Conservation (phyloP, 2,797 vertebrate genomes). For the Novumbra hubbsi region DNA sequence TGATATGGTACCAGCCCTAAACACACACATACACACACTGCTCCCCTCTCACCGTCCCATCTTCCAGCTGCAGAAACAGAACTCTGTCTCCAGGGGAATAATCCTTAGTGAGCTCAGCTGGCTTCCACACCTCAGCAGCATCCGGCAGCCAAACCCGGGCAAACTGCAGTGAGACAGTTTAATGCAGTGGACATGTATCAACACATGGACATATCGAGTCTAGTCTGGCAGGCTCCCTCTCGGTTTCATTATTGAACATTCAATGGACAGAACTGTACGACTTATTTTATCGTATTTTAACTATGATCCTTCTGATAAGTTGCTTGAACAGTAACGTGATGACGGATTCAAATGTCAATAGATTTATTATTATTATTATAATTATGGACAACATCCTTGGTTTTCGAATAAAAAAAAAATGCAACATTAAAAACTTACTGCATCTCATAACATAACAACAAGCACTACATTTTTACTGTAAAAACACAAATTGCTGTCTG, state of each 20-base stretch:
- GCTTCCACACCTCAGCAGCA: conserved; percentile 89
- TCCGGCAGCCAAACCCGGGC: conserved; percentile 96
- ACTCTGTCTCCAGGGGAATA: conserved; percentile 84
- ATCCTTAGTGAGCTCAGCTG: conserved; percentile 88
- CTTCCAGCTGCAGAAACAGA: conserved; percentile 85
- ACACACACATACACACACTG: neutral
- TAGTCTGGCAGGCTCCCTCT: too few relatives aligned
- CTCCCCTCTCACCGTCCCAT: conserved; percentile 81
- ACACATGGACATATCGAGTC: neutral
- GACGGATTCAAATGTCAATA: too few relatives aligned
- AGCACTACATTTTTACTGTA: neutral
- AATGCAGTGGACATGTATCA: neutral
- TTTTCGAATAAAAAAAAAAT: too few relatives aligned
- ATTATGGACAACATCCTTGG: too few relatives aligned
- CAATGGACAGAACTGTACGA: neutral
- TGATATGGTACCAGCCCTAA: neutral
- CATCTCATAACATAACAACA: neutral
- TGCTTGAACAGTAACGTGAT: too few relatives aligned
- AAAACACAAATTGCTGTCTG: neutral
- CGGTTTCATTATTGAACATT: too few relatives aligned
- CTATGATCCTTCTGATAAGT: too few relatives aligned
- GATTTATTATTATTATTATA: too few relatives aligned
- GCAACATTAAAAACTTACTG: neutral
- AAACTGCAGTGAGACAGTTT: conserved; percentile 66
- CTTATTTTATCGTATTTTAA: too few relatives aligned